phyloP scores from a whole-genome alignment of 2,113 vertebrate species.

The Aldabrachelys gigantea region DNA sequence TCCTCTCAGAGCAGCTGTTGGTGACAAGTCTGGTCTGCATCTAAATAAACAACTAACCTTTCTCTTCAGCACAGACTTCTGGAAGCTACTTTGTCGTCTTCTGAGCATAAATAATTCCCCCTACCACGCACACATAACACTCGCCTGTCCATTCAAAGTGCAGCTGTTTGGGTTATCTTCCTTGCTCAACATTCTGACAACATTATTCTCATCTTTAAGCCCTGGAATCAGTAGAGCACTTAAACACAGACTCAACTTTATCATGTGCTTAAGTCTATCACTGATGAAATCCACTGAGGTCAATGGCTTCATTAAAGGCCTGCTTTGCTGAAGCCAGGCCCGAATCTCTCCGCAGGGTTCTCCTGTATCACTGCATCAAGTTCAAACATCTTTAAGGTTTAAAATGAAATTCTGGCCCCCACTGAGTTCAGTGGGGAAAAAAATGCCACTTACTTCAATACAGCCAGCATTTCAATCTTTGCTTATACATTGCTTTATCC shows the following conservation, averaged over 20 bases:
- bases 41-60: neutral
- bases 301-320: neutral
- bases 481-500: neutral
- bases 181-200: neutral
- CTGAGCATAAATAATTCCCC: neutral
- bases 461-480: neutral
- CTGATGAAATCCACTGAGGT: neutral
- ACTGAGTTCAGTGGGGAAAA: neutral
- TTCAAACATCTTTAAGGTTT: neutral
- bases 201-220: neutral
- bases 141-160: neutral
- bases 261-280: neutral
- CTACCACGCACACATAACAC: neutral
- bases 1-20: constrained; percentile 24
- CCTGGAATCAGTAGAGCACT: neutral
- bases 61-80: neutral
- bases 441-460: neutral
- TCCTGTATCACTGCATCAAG: neutral
- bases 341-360: neutral
- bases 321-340: neutral
- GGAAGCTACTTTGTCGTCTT: constrained; percentile 3
- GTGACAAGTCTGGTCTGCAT: neutral
- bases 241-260: neutral
- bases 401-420: neutral
- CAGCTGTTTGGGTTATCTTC: neutral